Conservation (phyloP, 2,888 invertebrate genomes). For the Orthosia gothica region DNA sequence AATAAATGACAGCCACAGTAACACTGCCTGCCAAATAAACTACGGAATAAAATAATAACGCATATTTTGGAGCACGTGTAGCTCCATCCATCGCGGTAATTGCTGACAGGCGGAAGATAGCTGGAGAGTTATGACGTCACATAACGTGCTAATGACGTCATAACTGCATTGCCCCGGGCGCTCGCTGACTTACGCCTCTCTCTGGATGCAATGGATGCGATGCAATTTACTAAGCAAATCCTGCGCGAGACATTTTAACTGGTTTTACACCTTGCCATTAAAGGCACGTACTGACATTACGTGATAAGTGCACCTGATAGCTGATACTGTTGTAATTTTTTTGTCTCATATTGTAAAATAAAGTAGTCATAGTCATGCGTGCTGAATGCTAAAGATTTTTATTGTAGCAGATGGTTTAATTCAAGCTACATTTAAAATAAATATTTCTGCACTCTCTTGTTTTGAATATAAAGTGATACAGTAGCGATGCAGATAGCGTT, state of each 20-base stretch:
- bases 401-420: constrained; percentile 42
- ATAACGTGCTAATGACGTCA: constrained; percentile 90
- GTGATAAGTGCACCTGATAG: constrained; percentile 61
- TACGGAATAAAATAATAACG: constrained; percentile 78
- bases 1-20: constrained; percentile 50
- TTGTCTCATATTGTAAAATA: constrained; percentile 52
- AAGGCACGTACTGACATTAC: constrained; percentile 63
- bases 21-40: constrained; percentile 67
- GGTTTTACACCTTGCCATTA: constrained; percentile 73
- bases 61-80: constrained; percentile 84
- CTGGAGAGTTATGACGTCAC: constrained; percentile 88
- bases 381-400: constrained; percentile 50
- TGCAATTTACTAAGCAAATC: constrained; percentile 81
- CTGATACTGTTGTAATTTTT: constrained; percentile 55
- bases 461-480: constrained; percentile 48
- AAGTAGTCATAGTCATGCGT: constrained; percentile 62
- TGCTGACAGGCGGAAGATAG: constrained; percentile 89
- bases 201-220: constrained; percentile 79
- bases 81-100: constrained; percentile 86
- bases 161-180: constrained; percentile 88
- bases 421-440: constrained; percentile 44
- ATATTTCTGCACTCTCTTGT: constrained; percentile 45
- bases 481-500: constrained; percentile 31
- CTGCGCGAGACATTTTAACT: constrained; percentile 71
- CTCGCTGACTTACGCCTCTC: constrained; percentile 79